phyloP scores from a whole-genome alignment of 2,113 vertebrate species.

The Protomyctophum bolini region DNA sequence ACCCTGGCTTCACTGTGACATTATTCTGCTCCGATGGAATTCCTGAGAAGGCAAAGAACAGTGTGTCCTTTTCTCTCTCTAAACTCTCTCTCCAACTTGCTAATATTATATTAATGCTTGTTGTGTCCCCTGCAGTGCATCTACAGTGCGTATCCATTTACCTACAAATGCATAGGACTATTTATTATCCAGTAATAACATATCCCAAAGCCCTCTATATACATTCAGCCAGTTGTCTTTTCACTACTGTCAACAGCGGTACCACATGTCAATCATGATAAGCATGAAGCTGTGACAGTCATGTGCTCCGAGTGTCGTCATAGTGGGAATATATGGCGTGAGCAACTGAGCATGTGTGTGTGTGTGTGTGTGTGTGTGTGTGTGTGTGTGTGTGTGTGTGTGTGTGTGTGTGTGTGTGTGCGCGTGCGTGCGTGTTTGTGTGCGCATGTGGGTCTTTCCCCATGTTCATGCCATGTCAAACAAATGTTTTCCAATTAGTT shows the following conservation, averaged over 20 bases:
- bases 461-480: not conserved
- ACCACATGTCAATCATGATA: not conserved
- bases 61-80: too few relatives aligned
- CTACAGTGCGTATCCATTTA: conserved; percentile 5
- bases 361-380: too few relatives aligned
- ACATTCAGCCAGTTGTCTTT: not conserved
- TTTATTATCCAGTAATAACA: not conserved
- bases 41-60: conserved; percentile 38
- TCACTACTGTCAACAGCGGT: not conserved
- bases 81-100: too few relatives aligned
- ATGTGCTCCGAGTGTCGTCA: not conserved
- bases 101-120: not conserved
- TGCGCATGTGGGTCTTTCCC: not conserved
- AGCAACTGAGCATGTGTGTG: too few relatives aligned
- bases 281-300: conserved; percentile 1
- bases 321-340: too few relatives aligned
- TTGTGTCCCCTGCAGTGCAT: conserved; percentile 25
- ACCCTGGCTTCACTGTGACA: conserved; percentile 38
- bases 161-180: too few relatives aligned
- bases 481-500: not conserved
- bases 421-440: not conserved
- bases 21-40: conserved; percentile 59
- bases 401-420: too few relatives aligned
- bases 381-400: not conserved
- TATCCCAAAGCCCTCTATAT: not conserved